Base-by-base conservation (phyloP, 2,797 vertebrate genomes). In the Toxotes lorentzi region DNA sequence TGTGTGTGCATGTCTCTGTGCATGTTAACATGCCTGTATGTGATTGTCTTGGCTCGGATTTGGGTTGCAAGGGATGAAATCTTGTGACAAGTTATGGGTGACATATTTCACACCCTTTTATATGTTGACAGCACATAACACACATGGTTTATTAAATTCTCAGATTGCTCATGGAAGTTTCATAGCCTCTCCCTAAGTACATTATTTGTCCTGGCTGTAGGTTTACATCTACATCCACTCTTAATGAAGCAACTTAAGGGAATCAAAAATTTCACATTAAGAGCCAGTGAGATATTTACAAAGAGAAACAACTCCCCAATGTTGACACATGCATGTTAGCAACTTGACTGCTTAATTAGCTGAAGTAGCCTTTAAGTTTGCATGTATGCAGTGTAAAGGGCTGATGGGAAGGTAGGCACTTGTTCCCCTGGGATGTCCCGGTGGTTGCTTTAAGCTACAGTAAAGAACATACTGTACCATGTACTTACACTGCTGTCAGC, bases 401-500 rank as follows among this genome's bases (percentile, higher is more conserved):
- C 80, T 81, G 78, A 68, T 79, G 73, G 72, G 76, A 84, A 80
- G 73, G 78, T 75, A 63, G 79, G 56, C 2, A 12, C 53, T 62
- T 10, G n/a, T 66, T 75, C 83, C 76, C 67, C 51, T 54, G 81
- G 63, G 84, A 75, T 32, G 71, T 82, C 59, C 65, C 53, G 40
- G 81, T 47, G 34, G 71, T 78, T 79, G 70, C 83, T 86, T 81
- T 41, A 79, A 87, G 78, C 82, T 70, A 51, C 64, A 61, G 66
- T 83, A 77, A 82, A 51, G 83, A 86, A 88, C 86, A 84, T 85
- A 86, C 73, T 86, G 77, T 78, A 68, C 77, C 27, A 59, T 80
- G 70, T 63, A 67, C 71, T 82, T 73, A 40, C 66, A 81, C 78
- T 54, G 67, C 84, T 88, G 86, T 89, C 87, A 80, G 23, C 67